phyloP scores from a whole-genome alignment of 2,888 invertebrate species.

The Neocrepidodera transversa region DNA sequence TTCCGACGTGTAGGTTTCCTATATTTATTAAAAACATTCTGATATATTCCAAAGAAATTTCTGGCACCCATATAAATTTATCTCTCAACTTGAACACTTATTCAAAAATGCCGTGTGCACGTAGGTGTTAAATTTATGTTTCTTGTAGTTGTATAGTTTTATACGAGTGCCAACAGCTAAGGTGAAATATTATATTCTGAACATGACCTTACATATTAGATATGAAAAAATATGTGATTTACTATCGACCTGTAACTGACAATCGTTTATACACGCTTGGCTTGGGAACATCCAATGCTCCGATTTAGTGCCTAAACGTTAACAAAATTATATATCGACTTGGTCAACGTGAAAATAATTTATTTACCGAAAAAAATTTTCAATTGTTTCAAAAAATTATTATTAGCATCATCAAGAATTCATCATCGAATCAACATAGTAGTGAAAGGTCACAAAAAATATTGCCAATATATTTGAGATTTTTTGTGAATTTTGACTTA shows the following conservation, averaged over 20 bases:
- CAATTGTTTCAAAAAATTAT: too few species aligned
- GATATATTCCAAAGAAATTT: constrained; percentile 29
- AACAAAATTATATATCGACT: constrained; percentile 10
- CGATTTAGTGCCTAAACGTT: not conserved
- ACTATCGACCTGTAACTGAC: constrained; percentile 38
- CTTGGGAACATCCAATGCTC: not conserved
- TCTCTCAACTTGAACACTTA: constrained; percentile 37
- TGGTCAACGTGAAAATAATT: constrained; percentile 12
- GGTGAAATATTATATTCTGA: constrained; percentile 53
- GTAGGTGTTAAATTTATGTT: constrained; percentile 52
- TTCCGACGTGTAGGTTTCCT: constrained; percentile 14
- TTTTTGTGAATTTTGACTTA: too few species aligned
- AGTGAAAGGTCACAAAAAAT: too few species aligned
- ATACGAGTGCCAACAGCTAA: constrained; percentile 52
- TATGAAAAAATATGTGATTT: constrained; percentile 41
- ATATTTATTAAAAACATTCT: constrained; percentile 24
- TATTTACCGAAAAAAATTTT: too few species aligned
- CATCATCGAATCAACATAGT: too few species aligned
- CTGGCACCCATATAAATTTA: constrained; percentile 35
- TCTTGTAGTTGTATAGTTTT: constrained; percentile 48
- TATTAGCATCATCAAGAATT: too few species aligned
- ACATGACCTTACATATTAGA: constrained; percentile 49
- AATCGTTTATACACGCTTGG: constrained; percentile 21
- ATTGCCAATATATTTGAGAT: too few species aligned
- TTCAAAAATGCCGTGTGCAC: constrained; percentile 45